Base-by-base conservation (phyloP, 2,888 invertebrate genomes). In the Nematopogon swammerdamellus region DNA sequence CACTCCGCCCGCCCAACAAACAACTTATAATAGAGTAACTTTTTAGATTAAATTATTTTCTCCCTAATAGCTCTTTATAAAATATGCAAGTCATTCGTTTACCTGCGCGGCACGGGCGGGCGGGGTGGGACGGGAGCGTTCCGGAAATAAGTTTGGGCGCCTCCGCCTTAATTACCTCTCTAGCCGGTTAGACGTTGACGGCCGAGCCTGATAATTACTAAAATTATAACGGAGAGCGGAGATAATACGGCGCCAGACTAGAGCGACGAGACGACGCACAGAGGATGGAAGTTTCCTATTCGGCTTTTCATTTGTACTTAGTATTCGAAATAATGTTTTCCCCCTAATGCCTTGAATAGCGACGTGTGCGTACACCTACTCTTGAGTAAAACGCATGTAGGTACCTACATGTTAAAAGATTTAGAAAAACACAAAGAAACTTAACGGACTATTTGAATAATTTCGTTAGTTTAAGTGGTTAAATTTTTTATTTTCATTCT, bases 21-120 rank as follows among this genome's bases (percentile, higher is more conserved):
- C 67, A 72, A 72, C 70, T 70, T 72, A 72, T 72, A 71, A 72
- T 72, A 70, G 71, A 68, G 61, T 68, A 72, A 72, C 69, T 72
- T 68, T 61, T 60, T 52, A 64, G 63, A 70, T 72, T 72, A 70
- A 74, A 72, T 66, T 70, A 64, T 65, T 68, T 64, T 59, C 58
- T 59, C 58, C 53, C 51, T 52, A 56, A 55, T 55, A 52, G 53
- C 53, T 49, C 49, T 50, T 50, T 51, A 52, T 53, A 50, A 54
- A 54, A 52, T 54, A 53, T 55, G 53, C 55, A 51, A 53, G 54
- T 53, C 54, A 54, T 52, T 51, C 49, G 49, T 51, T 46, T 42
- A 48, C 50, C 52, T 44, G 47, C 49, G 42, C 50, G 4, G 43
- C 14, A n/a, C 11, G 16, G 25, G 25, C 25, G 36, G 11, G 36